Evolutionary conservation across 2,888 invertebrate genomes (phyloP), one percentile per base, ranked within the genome.

Genomic region (Athalia circularis): DNA sequence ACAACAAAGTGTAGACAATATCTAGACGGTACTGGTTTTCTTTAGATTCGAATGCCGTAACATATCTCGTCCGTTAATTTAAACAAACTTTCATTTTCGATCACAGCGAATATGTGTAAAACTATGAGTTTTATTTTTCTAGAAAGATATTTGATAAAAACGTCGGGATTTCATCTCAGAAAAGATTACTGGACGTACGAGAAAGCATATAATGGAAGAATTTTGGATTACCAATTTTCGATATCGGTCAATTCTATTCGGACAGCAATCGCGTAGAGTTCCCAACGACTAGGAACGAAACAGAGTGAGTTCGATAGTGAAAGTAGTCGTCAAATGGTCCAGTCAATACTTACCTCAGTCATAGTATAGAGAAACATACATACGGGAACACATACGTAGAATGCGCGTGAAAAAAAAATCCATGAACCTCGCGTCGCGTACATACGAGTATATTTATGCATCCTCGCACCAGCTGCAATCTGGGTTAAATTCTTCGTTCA

Each of bases 291-390:
- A 43, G 43, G 57, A 57, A 43, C 43, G 13, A 47, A 47, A 72
- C 59, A 13, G 29, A 5, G 57, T 72, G 45, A 72, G 72, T 72
- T 72, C 57, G 72, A 72, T 72, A 72, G 72, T 72, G 72, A 72
- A 72, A 72, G 72, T 72, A 72, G 72, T 72, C 72, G 72, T 11
- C 6, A n/a, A 72, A 72, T 59, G n/a, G 72, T 59, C 59, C 47
- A 57, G 59, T n/a, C 57, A 59, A 72, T 72, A 72, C 29, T 29
- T 29, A 29, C 2, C 29, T 29, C 29, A 29, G 29, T 29, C 29
- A 29, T 2, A 72, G 72, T 59, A 57, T 15, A 43, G n/a, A 57
- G 59, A 72, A 57, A 8, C 45, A 48, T 13, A 65, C 13, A 48
- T 7, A 47, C 13, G 48, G 6, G 48, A 48, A 48, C 64, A 52